Conservation (phyloP, 2,113 vertebrate genomes). For the Tragulus kanchil region DNA sequence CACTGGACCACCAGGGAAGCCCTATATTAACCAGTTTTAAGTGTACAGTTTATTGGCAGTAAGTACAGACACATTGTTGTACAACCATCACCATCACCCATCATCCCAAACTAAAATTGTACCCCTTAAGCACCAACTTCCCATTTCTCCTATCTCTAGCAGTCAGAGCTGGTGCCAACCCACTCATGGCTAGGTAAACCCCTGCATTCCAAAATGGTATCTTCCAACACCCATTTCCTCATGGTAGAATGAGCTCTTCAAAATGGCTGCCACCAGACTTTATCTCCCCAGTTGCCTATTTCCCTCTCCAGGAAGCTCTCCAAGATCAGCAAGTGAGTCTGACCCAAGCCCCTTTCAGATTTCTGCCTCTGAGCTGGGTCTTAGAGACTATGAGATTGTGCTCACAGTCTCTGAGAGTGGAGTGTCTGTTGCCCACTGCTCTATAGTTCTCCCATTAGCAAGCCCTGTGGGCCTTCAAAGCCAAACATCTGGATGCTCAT, state of each 20-base stretch:
- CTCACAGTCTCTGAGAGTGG: not conserved
- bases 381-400: not conserved
- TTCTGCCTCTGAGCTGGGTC: not conserved
- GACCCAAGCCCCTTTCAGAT: not conserved
- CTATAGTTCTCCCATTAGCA: not conserved
- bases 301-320: not conserved
- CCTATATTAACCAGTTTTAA: not conserved
- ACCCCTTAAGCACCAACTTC: too few relatives aligned
- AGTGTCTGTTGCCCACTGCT: not conserved
- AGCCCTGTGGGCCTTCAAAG: not conserved
- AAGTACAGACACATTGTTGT: too few relatives aligned
- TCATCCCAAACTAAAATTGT: too few relatives aligned
- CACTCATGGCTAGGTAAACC: not conserved
- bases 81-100: too few relatives aligned
- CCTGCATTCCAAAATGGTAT: not conserved
- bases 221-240: not conserved
- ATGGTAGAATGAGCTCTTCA: not conserved
- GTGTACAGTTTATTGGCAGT: too few relatives aligned
- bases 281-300: not conserved
- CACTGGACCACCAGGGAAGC: not conserved
- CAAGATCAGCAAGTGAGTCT: not conserved
- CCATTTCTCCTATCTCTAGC: not conserved
- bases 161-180: not conserved
- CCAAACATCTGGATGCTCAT: not conserved
- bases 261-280: not conserved